Evolutionary conservation across 2,797 vertebrate species (phyloP), one percentile per base, ranked within the genome.

Genomic region (Enteromius radiatus): DNA sequence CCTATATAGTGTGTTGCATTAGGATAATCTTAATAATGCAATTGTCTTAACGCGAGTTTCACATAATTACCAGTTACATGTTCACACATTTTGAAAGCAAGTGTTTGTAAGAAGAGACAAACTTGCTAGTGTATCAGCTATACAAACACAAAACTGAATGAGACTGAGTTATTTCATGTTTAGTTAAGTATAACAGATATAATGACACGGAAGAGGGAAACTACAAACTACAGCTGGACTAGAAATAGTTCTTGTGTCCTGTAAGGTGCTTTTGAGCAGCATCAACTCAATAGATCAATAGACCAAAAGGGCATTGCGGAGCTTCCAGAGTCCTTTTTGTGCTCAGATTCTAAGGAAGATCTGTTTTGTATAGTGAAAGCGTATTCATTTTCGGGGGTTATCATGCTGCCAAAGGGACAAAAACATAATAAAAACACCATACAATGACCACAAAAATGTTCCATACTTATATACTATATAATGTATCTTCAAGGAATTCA

Each of bases 71-170:
- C 21, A 21, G 31, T 43, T 28, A 69, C 19, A 23, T 56, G 4
- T 74, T 36, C 38, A 28, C 41, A 43, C 12, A 23, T 68, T 10
- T 28, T 3, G 7, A 38, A 38, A 7, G 11, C 49, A 26, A 67
- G 54, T 74, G 68, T 77, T 83, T 63, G 23, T 56, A 52, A 65
- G 17, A 78, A 49, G 59, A 47, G 9, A 61, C 4, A 8, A 33
- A 31, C 54, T 41, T 69, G 52, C 54, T 41, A 52, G 77, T 23
- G 36, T 41, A 47, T 71, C 78, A 23, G 78, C 65, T 71, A 61
- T 59, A 33, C 54, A 80, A 70, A 70, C 67, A 59, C 31, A 79
- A 33, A 52, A 41, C 9, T 76, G 63, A 36, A n/a, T 76, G 49
- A 8, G 28, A 36, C 36, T 14, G 15, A 69, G 63, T 56, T 54